Conservation (phyloP, 2,113 vertebrate genomes). For the Tinamus guttatus region DNA sequence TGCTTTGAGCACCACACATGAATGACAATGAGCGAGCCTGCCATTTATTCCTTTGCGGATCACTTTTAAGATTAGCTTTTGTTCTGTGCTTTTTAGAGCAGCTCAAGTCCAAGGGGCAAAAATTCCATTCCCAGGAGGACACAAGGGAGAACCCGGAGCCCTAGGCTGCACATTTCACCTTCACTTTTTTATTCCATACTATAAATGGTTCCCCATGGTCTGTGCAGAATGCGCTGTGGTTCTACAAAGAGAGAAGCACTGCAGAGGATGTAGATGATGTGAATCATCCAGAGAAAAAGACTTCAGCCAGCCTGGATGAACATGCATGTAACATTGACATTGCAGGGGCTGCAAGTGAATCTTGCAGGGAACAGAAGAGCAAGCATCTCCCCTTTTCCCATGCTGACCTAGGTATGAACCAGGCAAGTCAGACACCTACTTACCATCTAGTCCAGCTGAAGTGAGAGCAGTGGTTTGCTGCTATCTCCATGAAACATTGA, state of each 20-base stretch:
- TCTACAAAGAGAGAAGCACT: neutral
- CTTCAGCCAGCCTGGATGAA: neutral
- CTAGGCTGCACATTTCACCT: constrained; percentile 64
- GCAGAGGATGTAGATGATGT: neutral
- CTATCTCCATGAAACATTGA: neutral
- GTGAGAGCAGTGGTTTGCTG: neutral
- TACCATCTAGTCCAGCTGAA: neutral
- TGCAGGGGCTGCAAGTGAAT: neutral
- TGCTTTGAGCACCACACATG: constrained; percentile 62
- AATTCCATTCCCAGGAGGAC: constrained; percentile 70
- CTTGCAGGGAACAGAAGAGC: neutral
- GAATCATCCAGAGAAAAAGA: neutral
- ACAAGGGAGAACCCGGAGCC: constrained; percentile 60
- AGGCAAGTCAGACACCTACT: neutral
- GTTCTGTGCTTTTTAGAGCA: constrained; percentile 58
- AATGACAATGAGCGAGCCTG: constrained; percentile 67
- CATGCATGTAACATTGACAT: neutral
- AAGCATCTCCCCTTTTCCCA: neutral
- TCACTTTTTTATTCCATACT: constrained; percentile 37
- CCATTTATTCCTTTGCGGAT: constrained; percentile 62
- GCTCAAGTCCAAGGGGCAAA: constrained; percentile 46
- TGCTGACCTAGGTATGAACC: neutral
- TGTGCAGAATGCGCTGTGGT: neutral
- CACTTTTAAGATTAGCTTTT: constrained; percentile 73
- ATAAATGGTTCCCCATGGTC: neutral